Evolutionary conservation across 2,113 vertebrate genomes (phyloP).

Genomic region (Mugil cephalus): DNA sequence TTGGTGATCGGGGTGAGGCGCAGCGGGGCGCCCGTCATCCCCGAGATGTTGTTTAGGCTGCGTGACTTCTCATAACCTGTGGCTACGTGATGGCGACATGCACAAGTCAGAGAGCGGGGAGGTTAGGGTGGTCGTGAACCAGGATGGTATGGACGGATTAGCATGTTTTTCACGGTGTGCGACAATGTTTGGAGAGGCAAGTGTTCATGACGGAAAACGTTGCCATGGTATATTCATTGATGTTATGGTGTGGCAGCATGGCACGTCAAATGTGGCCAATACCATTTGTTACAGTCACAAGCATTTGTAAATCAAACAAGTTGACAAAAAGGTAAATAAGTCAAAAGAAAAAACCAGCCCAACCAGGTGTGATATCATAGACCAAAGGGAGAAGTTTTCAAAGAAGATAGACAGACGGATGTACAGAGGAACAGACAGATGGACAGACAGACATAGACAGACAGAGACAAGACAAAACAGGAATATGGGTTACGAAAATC

Average conservation of each 20-base stretch:
- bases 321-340: slow-evolving; percentile 21
- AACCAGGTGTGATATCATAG: slow-evolving; percentile 61
- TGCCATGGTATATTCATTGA: slow-evolving; percentile 31
- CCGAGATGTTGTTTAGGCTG: slow-evolving; percentile 94
- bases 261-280: slow-evolving; percentile 65
- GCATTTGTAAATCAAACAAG: slow-evolving; percentile 68
- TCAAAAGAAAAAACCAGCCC: slow-evolving; percentile 57
- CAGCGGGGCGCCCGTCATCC: slow-evolving; percentile 88
- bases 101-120: slow-evolving; percentile 33
- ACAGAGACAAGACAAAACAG: slow-evolving; percentile 83
- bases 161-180: slow-evolving; percentile 23
- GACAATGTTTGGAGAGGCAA: slow-evolving; percentile 18
- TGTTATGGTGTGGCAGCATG: slow-evolving; percentile 62
- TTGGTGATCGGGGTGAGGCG: slow-evolving; percentile 89
- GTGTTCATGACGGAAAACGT: slow-evolving; percentile 31
- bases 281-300: slow-evolving; percentile 71
- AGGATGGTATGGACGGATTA: slow-evolving; percentile 17
- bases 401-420: slow-evolving; percentile 73
- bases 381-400: slow-evolving; percentile 70
- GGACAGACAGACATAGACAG: slow-evolving; percentile 66
- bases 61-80: slow-evolving; percentile 94
- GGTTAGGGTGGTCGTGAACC: slow-evolving; percentile 34
- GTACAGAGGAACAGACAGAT: slow-evolving; percentile 73
- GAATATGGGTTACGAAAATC: slow-evolving; percentile 78
- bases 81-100: slow-evolving; percentile 60